Evolutionary conservation across 2,113 vertebrate species (phyloP).

Genomic region (Corythornis cristatus): DNA sequence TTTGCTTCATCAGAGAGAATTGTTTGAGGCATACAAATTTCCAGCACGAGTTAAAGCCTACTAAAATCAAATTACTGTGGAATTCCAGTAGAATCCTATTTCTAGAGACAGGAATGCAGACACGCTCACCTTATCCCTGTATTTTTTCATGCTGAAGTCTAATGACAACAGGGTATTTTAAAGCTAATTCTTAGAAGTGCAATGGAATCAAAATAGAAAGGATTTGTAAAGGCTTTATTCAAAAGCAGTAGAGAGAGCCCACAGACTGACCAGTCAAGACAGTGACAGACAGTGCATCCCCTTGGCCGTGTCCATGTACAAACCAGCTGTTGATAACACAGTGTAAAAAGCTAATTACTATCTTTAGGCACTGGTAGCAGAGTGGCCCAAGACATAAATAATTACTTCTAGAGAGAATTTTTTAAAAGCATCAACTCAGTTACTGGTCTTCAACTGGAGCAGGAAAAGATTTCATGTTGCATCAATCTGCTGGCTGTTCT

Average conservation of each 20-base stretch:
- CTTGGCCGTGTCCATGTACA: not conserved
- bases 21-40: not conserved
- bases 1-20: not conserved
- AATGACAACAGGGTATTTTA: not conserved
- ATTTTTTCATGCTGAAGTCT: not conserved
- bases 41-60: not conserved
- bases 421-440: not conserved
- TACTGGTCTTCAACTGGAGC: not conserved
- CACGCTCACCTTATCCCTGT: not conserved
- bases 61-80: not conserved
- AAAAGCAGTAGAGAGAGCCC: not conserved
- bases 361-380: not conserved
- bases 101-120: not conserved
- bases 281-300: not conserved
- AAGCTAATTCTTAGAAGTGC: not conserved
- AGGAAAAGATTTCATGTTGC: not conserved
- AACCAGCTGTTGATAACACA: not conserved
- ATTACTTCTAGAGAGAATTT: not conserved
- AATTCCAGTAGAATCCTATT: not conserved
- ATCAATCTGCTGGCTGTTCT: not conserved
- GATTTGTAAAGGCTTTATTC: not conserved
- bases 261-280: not conserved
- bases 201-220: constrained; percentile 9
- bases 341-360: not conserved
- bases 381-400: not conserved